These are phyloP conservation scores for Montipora capitata DNA, from an alignment of 92 coral and sea anemone species.

Conservation along the genomic window DNA sequence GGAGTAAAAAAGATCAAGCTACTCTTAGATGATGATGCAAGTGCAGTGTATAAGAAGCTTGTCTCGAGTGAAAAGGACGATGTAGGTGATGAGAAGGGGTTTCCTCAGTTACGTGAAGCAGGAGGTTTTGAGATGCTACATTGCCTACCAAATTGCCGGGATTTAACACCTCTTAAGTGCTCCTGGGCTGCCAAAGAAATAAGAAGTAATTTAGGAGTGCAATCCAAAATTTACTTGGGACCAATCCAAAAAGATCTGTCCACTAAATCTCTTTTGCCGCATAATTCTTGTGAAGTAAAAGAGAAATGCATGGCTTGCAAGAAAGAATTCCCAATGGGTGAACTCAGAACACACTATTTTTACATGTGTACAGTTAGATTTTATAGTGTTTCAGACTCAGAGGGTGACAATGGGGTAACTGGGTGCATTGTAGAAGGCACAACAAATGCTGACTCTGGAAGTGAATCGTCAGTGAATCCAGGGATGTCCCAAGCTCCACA, in stretches of 20 bases:
- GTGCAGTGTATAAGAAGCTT: slow-evolving; percentile 12
- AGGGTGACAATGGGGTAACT: background rate
- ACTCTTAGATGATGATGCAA: slow-evolving; percentile 26
- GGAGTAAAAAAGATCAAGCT: background rate
- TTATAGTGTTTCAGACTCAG: slow-evolving; percentile 40
- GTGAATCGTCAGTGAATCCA: slow-evolving; percentile 5
- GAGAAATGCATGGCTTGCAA: slow-evolving; percentile 54
- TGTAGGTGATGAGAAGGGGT: slow-evolving; percentile 36
- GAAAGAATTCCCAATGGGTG: slow-evolving; percentile 51
- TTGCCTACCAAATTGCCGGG: slow-evolving; percentile 58
- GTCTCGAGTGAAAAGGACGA: slow-evolving; percentile 48
- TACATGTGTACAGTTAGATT: no score
- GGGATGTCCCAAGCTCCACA: background rate
- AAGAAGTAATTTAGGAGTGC: slow-evolving; percentile 61
- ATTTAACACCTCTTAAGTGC: slow-evolving; percentile 33
- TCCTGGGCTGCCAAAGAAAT: slow-evolving; percentile 57
- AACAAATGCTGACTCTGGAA: slow-evolving; percentile 14
- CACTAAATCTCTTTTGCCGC: no score
- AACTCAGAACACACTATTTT: slow-evolving; percentile 43
- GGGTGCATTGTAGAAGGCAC: background rate
- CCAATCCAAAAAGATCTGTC: no score
- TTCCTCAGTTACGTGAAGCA: slow-evolving; percentile 48
- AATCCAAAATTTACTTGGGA: slow-evolving; percentile 58
- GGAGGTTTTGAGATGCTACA: slow-evolving; percentile 66
- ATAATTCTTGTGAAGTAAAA: no score